Conservation (phyloP, 2,797 vertebrate genomes). For the Saxicola maurus region DNA sequence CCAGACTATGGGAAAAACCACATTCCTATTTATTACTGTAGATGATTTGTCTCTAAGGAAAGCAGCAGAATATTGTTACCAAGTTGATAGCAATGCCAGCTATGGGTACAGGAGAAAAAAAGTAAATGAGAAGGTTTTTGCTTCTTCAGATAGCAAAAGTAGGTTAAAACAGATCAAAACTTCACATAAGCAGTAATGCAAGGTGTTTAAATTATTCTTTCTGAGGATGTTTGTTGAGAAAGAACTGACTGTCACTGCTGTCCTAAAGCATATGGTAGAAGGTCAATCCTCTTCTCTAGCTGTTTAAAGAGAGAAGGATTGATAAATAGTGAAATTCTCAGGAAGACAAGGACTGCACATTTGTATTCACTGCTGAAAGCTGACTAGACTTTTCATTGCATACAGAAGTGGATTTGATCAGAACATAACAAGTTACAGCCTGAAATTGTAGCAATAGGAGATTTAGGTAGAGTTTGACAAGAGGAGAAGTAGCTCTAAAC, state of each 20-base stretch:
- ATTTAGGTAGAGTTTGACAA: not conserved
- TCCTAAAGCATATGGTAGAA: not conserved
- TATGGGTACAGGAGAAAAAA: not conserved
- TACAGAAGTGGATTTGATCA: not conserved
- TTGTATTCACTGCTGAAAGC: not conserved
- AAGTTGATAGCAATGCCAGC: not conserved
- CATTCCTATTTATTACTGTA: not conserved
- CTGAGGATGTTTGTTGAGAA: not conserved
- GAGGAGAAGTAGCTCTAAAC: not conserved
- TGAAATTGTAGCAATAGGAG: not conserved
- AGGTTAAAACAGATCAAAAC: not conserved
- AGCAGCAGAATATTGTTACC: not conserved
- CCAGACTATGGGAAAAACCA: not conserved
- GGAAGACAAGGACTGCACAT: not conserved
- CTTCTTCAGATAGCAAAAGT: not conserved
- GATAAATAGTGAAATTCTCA: not conserved
- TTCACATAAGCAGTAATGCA: not conserved
- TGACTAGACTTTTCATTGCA: not conserved
- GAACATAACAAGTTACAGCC: not conserved
- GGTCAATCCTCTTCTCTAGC: not conserved
- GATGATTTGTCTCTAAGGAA: not conserved
- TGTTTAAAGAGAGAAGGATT: not conserved
- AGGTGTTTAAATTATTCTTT: not conserved
- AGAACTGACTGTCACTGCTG: not conserved
- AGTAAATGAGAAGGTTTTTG: not conserved